A percentile compares a stretch with the other conserved stretches of the same genome.
Evolutionary conservation across 2,113 vertebrate species (phyloP).

Genomic region (Muscicapa adusta): DNA sequence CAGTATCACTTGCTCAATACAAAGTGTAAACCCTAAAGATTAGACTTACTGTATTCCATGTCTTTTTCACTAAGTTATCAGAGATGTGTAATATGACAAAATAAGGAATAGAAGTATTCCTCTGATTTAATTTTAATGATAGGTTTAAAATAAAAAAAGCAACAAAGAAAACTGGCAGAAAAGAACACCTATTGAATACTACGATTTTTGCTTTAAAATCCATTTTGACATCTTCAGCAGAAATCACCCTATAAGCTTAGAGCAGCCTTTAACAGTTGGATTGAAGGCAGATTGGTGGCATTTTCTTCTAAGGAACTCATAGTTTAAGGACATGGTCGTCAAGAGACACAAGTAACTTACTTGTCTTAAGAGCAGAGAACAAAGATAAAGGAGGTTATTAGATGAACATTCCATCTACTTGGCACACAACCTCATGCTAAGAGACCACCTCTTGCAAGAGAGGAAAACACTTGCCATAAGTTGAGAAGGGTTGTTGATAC

Average conservation of each 20-base stretch:
- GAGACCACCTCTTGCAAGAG: background rate
- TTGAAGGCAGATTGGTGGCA: background rate
- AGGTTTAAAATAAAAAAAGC: background rate
- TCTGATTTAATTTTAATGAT: background rate
- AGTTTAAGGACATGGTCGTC: background rate
- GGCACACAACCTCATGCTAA: background rate
- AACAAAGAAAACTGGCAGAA: background rate
- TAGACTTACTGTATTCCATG: background rate
- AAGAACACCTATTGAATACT: background rate
- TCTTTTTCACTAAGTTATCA: background rate
- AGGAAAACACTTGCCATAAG: background rate
- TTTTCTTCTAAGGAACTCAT: background rate
- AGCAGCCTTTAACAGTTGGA: background rate
- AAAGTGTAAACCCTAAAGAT: background rate
- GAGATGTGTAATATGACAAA: rapidly evolving
- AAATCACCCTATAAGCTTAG: background rate
- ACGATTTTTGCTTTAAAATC: background rate
- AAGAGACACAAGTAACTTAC: background rate
- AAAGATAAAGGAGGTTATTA: background rate
- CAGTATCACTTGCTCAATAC: background rate
- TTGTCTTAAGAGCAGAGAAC: background rate
- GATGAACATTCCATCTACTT: background rate
- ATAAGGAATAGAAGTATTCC: background rate
- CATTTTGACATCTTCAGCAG: background rate
- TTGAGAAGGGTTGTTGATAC: background rate